Evolutionary conservation across 2,797 vertebrate species (phyloP), one percentile per base, ranked within the genome.

Genomic region (Oreochromis mossambicus): DNA sequence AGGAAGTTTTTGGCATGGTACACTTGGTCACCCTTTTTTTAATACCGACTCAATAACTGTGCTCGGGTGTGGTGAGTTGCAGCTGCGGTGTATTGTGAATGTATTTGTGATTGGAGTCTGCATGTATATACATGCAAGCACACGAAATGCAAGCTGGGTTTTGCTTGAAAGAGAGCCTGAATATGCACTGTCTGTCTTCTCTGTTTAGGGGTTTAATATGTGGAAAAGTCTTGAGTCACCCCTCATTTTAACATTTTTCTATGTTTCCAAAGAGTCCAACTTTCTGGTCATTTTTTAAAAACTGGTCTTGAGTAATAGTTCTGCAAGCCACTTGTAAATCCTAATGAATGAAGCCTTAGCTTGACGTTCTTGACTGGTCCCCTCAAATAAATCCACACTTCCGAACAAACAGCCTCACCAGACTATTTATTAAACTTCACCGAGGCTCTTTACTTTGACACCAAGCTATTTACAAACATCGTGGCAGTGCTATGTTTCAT

Each of bases 51-150:
- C 54, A 24, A 5, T 76, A 86, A 79, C 29, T 84, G 75, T 86
- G 78, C 78, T 51, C 12, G 84, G 91, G 87, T 86, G 93, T 88
- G 92, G 89, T 80, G 81, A 82, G 76, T 79, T 87, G 51, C 87
- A 80, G 70, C 89, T 88, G 88, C 56, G 15, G 56, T 32, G 54
- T 79, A 55, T 90, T 88, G 75, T 80, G 77, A 80, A 77, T 77
- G 26, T 7, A 48, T 81, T 68, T 91, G 66, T 88, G 43, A 34
- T 86, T 24, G 19, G 61, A 84, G 21, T 55, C 17, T 77, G 46
- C 86, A 52, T 86, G 91, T 80, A 80, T 43, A 75, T 80, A 90
- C 92, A 88, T 68, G 91, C 56, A 83, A 79, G 73, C 46, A 75
- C 36, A 81, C 4, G 3, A 82, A 79, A 81, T 63, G 70, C 80